A percentile compares a stretch with the other conserved stretches of the same genome.
Conservation (phyloP, 1,140 invertebrate species). For the Dendroctonus valens region DNA sequence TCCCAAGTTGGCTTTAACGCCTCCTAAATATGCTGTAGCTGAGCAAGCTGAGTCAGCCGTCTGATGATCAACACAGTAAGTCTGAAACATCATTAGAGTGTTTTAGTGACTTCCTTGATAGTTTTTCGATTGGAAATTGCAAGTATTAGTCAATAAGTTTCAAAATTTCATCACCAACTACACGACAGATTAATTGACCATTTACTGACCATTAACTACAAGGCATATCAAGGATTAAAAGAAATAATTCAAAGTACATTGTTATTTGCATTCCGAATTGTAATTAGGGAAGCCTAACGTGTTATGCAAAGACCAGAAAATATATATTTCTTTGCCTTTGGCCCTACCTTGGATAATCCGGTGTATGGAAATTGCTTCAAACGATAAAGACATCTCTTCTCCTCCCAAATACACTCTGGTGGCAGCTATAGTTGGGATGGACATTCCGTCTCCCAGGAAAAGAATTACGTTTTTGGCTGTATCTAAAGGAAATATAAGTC, state of each 20-base stretch:
- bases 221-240: too few species aligned
- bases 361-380: constrained; percentile 75
- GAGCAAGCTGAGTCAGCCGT: constrained; percentile 67
- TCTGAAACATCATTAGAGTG: constrained; percentile 55
- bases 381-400: constrained; percentile 68
- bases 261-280: too few species aligned
- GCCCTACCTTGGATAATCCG: constrained; percentile 68
- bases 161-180: too few species aligned
- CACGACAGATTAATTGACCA: too few species aligned
- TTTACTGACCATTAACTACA: too few species aligned
- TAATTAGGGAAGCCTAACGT: too few species aligned
- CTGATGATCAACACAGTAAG: constrained; percentile 79
- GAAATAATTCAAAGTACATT: too few species aligned
- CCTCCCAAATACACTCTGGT: constrained; percentile 68
- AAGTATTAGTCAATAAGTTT: too few species aligned
- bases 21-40: constrained; percentile 79
- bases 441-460: constrained; percentile 82
- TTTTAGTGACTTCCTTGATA: too few species aligned
- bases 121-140: too few species aligned
- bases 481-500: constrained; percentile 36
- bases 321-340: background rate
- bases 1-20: constrained; percentile 80
- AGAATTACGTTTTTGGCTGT: constrained; percentile 72
- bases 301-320: background rate
- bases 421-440: constrained; percentile 70